A percentile compares a stretch with the other conserved stretches of the same genome.
phyloP scores from a whole-genome alignment of 2,888 invertebrate genomes.

The Aleiodes testaceus region DNA sequence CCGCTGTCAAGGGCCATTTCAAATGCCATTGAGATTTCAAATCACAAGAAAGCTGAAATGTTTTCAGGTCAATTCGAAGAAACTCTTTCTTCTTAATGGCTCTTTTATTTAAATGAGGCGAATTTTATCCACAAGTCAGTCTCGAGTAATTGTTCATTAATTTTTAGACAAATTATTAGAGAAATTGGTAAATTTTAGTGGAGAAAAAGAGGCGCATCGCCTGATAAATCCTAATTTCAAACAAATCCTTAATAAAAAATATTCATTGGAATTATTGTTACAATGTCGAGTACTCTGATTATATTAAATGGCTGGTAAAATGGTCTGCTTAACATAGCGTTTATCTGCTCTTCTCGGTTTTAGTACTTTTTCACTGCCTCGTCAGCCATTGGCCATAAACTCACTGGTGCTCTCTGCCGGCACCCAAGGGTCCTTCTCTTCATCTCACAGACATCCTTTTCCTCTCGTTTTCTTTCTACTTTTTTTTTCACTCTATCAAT shows the following conservation, averaged over 20 bases:
- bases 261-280: conserved; percentile 22
- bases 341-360: conserved; percentile 72
- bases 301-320: conserved; percentile 73
- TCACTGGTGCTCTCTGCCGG: conserved; percentile 52
- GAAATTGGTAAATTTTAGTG: too few relatives aligned
- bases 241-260: conserved; percentile 6
- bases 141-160: neutral
- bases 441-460: conserved; percentile 28
- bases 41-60: too few relatives aligned
- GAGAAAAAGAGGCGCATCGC: too few relatives aligned
- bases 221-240: too few relatives aligned
- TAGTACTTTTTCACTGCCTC: conserved; percentile 73
- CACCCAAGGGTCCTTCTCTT: conserved; percentile 42
- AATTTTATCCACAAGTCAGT: neutral
- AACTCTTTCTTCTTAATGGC: neutral
- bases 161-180: too few relatives aligned
- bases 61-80: conserved; percentile 19
- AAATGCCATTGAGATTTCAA: conserved; percentile 43
- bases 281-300: conserved; percentile 62
- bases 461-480: conserved; percentile 30
- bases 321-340: conserved; percentile 72
- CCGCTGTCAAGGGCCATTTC: conserved; percentile 54
- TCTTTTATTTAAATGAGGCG: neutral
- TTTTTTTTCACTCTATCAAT: conserved; percentile 30
- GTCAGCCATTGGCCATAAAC: conserved; percentile 72